These are phyloP conservation scores for Cebidichthys violaceus DNA, from an alignment of 2,113 vertebrate species.

Conservation along the genomic window DNA sequence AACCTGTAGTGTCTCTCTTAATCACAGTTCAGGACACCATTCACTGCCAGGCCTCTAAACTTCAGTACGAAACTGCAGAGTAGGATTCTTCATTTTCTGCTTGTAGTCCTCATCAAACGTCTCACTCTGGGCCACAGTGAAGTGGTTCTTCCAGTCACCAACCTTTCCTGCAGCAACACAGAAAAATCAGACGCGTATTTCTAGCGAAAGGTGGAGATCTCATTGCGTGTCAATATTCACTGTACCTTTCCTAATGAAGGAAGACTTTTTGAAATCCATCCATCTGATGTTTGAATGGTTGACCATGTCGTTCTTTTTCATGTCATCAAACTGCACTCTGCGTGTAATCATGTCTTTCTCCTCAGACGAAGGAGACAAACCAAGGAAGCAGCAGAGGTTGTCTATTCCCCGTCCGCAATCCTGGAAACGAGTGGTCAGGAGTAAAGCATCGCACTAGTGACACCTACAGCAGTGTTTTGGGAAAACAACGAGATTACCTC, in stretches of 20 bases:
- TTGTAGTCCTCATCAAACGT: slow-evolving; percentile 79
- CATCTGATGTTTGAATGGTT: slow-evolving; percentile 74
- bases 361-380: slow-evolving; percentile 71
- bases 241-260: slow-evolving; percentile 85
- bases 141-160: slow-evolving; percentile 74
- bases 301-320: slow-evolving; percentile 83
- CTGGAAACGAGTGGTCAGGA: slow-evolving; percentile 63
- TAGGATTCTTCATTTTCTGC: slow-evolving; percentile 74
- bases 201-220: background rate
- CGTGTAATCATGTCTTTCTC: slow-evolving; percentile 67
- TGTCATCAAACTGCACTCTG: slow-evolving; percentile 85
- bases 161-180: slow-evolving; percentile 76
- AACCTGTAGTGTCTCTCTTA: too few relatives aligned
- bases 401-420: slow-evolving; percentile 79
- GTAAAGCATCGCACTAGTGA: too few relatives aligned
- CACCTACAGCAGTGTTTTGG: background rate
- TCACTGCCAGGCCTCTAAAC: slow-evolving; percentile 48
- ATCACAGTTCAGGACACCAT: background rate
- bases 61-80: slow-evolving; percentile 68
- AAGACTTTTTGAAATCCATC: slow-evolving; percentile 79
- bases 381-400: slow-evolving; percentile 84
- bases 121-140: slow-evolving; percentile 79
- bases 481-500: slow-evolving; percentile 66
- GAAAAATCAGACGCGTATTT: background rate
- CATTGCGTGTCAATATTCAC: background rate